Percentiles rank a stretch among this genome's conserved stretches.
Evolutionary conservation across 1,140 invertebrate species (phyloP).

Genomic region (Achroia grisella): DNA sequence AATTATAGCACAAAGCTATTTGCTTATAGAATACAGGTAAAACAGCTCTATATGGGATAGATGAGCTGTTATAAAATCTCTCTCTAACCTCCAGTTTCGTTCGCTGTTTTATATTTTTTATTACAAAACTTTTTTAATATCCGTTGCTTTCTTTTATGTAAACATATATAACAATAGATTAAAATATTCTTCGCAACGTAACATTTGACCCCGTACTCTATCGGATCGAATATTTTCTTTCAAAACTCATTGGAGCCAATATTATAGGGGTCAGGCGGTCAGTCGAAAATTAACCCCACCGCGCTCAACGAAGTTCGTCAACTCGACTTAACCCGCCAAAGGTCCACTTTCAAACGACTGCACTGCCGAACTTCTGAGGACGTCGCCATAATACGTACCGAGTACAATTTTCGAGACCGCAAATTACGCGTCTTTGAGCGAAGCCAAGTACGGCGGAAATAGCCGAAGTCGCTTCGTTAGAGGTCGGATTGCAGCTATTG

Average conservation of each 20-base stretch:
- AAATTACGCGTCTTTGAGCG: conserved; percentile 64
- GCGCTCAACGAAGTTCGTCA: conserved; percentile 16
- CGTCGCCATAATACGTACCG: conserved; percentile 39
- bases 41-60: no score
- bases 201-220: neutral
- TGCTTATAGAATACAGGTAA: no score
- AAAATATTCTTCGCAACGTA: no score
- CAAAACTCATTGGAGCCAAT: conserved; percentile 10
- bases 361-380: conserved; percentile 28
- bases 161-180: no score
- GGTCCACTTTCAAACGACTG: conserved; percentile 41
- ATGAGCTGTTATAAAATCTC: no score
- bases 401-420: conserved; percentile 58
- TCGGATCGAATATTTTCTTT: neutral
- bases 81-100: no score
- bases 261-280: conserved; percentile 16
- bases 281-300: conserved; percentile 25
- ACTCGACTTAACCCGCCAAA: conserved; percentile 22
- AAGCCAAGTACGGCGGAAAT: conserved; percentile 51
- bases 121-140: no score
- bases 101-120: no score
- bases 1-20: no score
- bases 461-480: conserved; percentile 66
- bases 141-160: no score
- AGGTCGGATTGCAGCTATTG: conserved; percentile 58